A percentile compares a stretch with the other conserved stretches of the same genome.
Conservation (phyloP, 2,888 invertebrate species). For the Kryphioiulus occultus region DNA sequence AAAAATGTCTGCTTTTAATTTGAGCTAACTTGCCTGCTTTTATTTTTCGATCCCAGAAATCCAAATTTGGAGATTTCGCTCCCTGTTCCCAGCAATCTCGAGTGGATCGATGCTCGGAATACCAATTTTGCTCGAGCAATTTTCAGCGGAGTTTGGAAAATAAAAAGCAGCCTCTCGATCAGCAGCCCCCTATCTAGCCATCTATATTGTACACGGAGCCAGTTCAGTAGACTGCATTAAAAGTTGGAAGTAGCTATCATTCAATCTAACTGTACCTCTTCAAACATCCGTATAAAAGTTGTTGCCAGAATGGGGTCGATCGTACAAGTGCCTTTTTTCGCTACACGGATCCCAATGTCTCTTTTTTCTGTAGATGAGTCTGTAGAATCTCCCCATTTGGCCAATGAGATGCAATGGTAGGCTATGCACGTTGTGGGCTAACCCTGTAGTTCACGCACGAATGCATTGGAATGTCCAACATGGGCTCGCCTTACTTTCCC, state of each 20-base stretch:
- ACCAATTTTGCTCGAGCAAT: background rate
- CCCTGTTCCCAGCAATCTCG: background rate
- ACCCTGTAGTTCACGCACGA: slow-evolving; percentile 8
- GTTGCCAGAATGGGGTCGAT: background rate
- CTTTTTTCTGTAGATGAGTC: background rate
- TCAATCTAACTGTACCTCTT: slow-evolving; percentile 35
- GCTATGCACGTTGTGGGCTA: slow-evolving; percentile 2
- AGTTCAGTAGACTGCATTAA: background rate
- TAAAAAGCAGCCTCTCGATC: slow-evolving; percentile 2
- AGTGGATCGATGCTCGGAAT: slow-evolving; percentile 20
- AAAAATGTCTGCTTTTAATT: no score
- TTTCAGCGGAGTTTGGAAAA: slow-evolving; percentile 21
- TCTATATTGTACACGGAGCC: slow-evolving; percentile 16
- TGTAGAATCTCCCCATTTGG: background rate
- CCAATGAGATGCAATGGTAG: slow-evolving; percentile 17
- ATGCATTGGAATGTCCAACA: slow-evolving; percentile 35
- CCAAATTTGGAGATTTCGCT: background rate
- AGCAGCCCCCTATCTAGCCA: background rate
- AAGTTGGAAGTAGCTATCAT: slow-evolving; percentile 35
- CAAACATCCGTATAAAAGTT: slow-evolving; percentile 24
- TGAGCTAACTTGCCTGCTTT: background rate
- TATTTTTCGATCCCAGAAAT: background rate
- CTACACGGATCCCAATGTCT: background rate
- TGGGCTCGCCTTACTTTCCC: background rate
- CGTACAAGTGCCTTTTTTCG: background rate